A percentile compares a stretch with the other conserved stretches of the same genome.
phyloP scores from a whole-genome alignment of 2,797 vertebrate genomes.

The Myotis pilosus region DNA sequence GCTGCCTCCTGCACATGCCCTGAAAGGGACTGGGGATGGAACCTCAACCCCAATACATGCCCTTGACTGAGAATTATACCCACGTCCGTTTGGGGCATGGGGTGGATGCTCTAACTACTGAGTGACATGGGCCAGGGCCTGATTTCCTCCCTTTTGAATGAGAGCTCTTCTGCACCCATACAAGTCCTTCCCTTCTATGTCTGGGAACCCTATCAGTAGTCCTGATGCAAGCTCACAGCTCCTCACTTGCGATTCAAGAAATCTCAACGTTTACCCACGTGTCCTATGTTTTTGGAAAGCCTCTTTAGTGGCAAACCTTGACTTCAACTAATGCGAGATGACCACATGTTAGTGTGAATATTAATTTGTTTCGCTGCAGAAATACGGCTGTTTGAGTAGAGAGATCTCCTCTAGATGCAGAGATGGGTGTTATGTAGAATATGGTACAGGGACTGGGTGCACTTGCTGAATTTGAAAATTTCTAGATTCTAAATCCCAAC shows the following conservation, averaged over 20 bases:
- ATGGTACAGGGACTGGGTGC: neutral
- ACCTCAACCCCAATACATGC: too few relatives aligned
- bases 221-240: neutral
- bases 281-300: neutral
- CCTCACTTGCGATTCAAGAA: neutral
- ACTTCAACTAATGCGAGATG: neutral
- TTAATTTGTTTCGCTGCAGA: neutral
- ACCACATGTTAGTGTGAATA: neutral
- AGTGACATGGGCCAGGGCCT: neutral
- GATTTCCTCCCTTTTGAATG: neutral
- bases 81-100: too few relatives aligned
- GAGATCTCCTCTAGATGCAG: neutral
- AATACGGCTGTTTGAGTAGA: neutral
- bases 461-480: neutral
- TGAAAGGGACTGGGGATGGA: too few relatives aligned
- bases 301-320: neutral
- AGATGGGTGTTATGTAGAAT: neutral
- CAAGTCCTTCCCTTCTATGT: neutral
- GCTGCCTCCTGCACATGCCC: too few relatives aligned
- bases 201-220: neutral
- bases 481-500: neutral
- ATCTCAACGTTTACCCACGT: neutral
- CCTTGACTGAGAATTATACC: too few relatives aligned
- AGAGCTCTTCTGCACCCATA: neutral
- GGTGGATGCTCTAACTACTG: too few relatives aligned